Percentiles rank a stretch among this genome's conserved stretches.
Evolutionary conservation across 2,797 vertebrate species (phyloP).

Genomic region (Macropus fuliginosus): DNA sequence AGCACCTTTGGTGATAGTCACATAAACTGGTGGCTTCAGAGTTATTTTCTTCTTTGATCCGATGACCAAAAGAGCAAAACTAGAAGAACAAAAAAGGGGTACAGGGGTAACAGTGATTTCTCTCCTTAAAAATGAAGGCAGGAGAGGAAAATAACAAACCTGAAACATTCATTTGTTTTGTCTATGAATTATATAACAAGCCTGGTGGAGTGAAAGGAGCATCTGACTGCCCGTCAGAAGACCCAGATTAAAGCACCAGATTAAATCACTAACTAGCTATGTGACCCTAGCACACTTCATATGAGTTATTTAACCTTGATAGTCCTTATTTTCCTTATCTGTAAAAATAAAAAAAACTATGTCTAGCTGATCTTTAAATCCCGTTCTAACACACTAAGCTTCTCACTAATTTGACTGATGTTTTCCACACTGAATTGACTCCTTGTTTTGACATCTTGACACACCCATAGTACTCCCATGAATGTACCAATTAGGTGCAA

Average conservation of each 20-base stretch:
- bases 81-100: background rate
- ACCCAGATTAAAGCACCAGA: background rate
- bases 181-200: background rate
- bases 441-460: constrained; percentile 22
- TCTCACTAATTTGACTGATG: background rate
- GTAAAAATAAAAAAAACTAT: background rate
- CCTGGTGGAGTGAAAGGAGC: background rate
- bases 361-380: background rate
- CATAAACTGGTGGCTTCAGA: background rate
- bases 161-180: background rate
- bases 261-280: background rate
- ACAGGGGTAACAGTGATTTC: background rate
- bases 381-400: background rate
- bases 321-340: background rate
- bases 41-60: background rate
- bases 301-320: background rate
- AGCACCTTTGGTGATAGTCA: background rate
- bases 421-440: constrained; percentile 1
- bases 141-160: background rate
- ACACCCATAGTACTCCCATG: background rate
- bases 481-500: background rate
- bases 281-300: background rate
- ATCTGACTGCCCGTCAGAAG: background rate
- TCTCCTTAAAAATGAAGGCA: background rate
- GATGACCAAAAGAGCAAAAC: background rate